Evolutionary conservation across 2,797 vertebrate species (phyloP), one percentile per base, ranked within the genome.

Genomic region (Bryconaethiops microstoma): DNA sequence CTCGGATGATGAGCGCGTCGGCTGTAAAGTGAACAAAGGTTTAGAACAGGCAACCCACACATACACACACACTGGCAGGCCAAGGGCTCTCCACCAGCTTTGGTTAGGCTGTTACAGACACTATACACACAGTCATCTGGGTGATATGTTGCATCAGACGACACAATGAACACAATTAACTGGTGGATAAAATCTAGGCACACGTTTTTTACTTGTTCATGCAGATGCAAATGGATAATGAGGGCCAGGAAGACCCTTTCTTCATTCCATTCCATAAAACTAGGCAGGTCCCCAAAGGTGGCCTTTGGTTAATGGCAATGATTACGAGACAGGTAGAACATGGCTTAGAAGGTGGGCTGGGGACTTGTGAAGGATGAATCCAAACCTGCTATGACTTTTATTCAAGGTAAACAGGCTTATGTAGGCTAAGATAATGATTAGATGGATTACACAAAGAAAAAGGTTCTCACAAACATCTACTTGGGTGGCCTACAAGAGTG

Each of bases 1-100:
- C 87, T 99, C 98, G 6, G 96, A 97, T 2, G 97, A 99, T 4
- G 96, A 96, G 88, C 96, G 94, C 57, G 93, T 96, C 9, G 94
- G 94, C 98, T 99, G 89, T 67, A 88, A 91, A 86, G 86, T 45
- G 90, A 86, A 57, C 35, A 82, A 29, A 78, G 40, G 29, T 77
- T 83, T 82, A 82, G 67, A 63, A 81, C 76, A 19, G 74, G 39
- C 16, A 57, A 62, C 13, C 2, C 7, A 63, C 50, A 75, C 16
- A 12, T 21, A 54, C 7, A 65, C 16, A 62, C 42, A 16, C 40
- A 39, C 16, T 54, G 74, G 52, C 59, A 78, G 39, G 16, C 2
- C 52, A 55, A 65, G 40, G 50, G 60, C 48, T 70, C 16, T 39
- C 45, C 54, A 71, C 57, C 72, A 71, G 39, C 48, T 23, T 9